Conservation (phyloP, 2,797 vertebrate genomes). For the Mormyrus hasselquistii region DNA sequence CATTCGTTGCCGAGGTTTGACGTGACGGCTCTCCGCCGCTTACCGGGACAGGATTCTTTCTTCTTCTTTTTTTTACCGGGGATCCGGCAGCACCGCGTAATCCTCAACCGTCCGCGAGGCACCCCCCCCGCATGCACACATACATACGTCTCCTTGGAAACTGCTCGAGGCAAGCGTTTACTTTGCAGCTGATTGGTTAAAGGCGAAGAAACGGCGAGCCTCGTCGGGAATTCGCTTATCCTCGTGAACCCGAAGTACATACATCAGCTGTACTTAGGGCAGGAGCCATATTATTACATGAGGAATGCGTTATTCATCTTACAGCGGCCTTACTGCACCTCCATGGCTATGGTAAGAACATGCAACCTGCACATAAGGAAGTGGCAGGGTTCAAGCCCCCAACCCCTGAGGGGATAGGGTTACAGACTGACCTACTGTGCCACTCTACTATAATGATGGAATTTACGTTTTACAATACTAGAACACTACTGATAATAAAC, state of each 20-base stretch:
- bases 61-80: neutral
- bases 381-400: neutral
- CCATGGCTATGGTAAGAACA: neutral
- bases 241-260: neutral
- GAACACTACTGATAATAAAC: neutral
- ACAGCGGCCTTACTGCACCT: neutral
- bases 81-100: neutral
- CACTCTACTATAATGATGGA: neutral
- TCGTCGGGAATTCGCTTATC: neutral
- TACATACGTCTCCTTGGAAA: conserved; percentile 11
- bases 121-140: neutral
- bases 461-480: neutral
- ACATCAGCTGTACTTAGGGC: neutral
- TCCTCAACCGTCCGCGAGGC: neutral
- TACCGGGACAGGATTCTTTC: neutral
- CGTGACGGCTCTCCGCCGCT: neutral
- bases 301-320: neutral
- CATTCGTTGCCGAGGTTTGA: too few relatives aligned
- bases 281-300: neutral
- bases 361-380: neutral
- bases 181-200: conserved; percentile 9
- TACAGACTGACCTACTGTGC: neutral
- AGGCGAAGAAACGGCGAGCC: neutral
- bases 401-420: neutral
- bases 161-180: neutral